Evolutionary conservation across 2,797 vertebrate genomes (phyloP).

Genomic region (Thaleichthys pacificus): DNA sequence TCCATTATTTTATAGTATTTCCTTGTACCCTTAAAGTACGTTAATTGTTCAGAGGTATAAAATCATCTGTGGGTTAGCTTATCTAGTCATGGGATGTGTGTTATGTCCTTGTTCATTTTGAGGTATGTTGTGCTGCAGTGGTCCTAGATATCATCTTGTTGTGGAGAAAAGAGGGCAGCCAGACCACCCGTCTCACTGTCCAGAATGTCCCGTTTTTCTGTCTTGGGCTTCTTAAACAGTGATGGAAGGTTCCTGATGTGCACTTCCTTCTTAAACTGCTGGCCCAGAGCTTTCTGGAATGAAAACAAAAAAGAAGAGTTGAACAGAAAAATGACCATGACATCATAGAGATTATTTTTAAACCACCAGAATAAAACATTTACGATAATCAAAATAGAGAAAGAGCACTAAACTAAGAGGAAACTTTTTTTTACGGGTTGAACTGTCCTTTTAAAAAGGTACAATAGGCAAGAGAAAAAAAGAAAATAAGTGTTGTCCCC

Average conservation of each 20-base stretch:
- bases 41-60: not conserved
- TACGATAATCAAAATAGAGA: too few relatives aligned
- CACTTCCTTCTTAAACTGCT: slow-evolving; percentile 98
- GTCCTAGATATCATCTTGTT: slow-evolving; percentile 57
- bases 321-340: too few relatives aligned
- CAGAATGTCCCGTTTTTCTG: slow-evolving; percentile 76
- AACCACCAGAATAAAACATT: too few relatives aligned
- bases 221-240: slow-evolving; percentile 91
- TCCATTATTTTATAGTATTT: not conserved
- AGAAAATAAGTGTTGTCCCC: too few relatives aligned
- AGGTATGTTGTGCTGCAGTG: not conserved
- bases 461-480: too few relatives aligned
- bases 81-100: not conserved
- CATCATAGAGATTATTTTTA: too few relatives aligned
- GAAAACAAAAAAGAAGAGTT: not conserved
- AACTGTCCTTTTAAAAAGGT: too few relatives aligned
- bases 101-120: not conserved
- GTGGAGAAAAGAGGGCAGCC: slow-evolving; percentile 75
- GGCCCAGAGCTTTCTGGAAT: slow-evolving; percentile 89
- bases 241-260: slow-evolving; percentile 97
- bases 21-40: not conserved
- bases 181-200: slow-evolving; percentile 67
- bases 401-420: too few relatives aligned
- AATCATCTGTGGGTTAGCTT: not conserved
- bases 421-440: too few relatives aligned